These are phyloP conservation scores for Drosophila neocordata DNA, from an alignment of 1,140 invertebrate species.

Conservation along the genomic window DNA sequence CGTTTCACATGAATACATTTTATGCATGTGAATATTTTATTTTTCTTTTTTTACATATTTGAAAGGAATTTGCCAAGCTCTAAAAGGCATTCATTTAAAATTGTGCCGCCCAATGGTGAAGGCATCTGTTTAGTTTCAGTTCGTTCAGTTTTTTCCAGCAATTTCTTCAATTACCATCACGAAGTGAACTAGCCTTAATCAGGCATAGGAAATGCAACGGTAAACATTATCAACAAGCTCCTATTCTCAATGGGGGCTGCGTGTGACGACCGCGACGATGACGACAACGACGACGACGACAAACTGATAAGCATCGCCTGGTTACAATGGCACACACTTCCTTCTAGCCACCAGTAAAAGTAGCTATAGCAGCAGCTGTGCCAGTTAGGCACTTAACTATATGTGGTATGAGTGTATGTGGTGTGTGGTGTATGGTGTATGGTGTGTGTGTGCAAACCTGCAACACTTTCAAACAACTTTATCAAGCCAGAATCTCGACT, in stretches of 20 bases:
- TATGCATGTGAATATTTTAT: too few relatives aligned
- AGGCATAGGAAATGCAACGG: conserved; percentile 68
- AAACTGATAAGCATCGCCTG: conserved; percentile 67
- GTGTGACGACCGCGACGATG: conserved; percentile 54
- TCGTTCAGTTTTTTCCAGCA: not conserved
- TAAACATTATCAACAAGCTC: conserved; percentile 65
- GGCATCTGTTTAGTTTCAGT: not conserved
- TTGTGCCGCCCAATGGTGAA: conserved; percentile 5
- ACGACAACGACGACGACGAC: conserved; percentile 52
- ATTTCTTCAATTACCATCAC: conserved; percentile 19
- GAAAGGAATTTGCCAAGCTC: too few relatives aligned
- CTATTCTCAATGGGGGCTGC: conserved; percentile 46
- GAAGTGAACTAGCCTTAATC: conserved; percentile 40
- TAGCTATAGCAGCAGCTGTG: conserved; percentile 60
- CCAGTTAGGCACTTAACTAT: conserved; percentile 71
- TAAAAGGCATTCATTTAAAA: not conserved
- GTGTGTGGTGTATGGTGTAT: conserved; percentile 31
- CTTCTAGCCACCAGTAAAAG: conserved; percentile 28
- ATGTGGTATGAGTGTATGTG: conserved; percentile 23
- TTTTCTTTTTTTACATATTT: too few relatives aligned
- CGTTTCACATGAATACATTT: too few relatives aligned
- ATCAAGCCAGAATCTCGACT: conserved; percentile 69
- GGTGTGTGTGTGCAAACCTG: conserved; percentile 46
- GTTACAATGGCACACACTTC: conserved; percentile 55
- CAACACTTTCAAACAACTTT: conserved; percentile 81